A percentile compares a stretch with the other conserved stretches of the same genome.
Conservation (phyloP, 2,888 invertebrate species). For the Rhingia campestris region DNA sequence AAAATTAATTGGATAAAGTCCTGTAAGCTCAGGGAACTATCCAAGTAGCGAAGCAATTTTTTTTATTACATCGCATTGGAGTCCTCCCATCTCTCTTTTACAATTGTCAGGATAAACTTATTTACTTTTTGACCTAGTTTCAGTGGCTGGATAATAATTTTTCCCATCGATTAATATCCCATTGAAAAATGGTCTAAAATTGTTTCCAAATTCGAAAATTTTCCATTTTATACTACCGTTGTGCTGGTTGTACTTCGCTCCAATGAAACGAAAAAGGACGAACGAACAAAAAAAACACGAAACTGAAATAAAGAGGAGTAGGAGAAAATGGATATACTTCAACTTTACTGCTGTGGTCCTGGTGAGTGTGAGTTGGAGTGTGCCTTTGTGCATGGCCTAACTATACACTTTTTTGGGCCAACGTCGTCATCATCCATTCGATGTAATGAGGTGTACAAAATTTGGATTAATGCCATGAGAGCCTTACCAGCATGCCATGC, state of each 20-base stretch:
- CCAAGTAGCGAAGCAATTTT: neutral
- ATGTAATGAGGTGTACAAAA: slow-evolving; percentile 68
- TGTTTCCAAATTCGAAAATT: slow-evolving; percentile 18
- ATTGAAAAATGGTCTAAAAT: slow-evolving; percentile 16
- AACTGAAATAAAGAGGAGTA: slow-evolving; percentile 4
- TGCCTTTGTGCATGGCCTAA: slow-evolving; percentile 16
- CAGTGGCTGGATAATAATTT: slow-evolving; percentile 27
- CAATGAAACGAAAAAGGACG: too few species aligned
- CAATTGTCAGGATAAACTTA: slow-evolving; percentile 18
- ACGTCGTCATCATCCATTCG: slow-evolving; percentile 56
- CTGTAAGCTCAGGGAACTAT: neutral
- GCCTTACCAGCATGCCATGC: slow-evolving; percentile 52
- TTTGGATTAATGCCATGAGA: slow-evolving; percentile 69
- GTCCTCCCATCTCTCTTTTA: neutral
- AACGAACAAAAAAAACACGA: neutral
- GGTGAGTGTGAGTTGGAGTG: neutral
- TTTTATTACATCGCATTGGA: neutral
- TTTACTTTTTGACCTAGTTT: slow-evolving; percentile 34
- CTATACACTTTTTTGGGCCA: slow-evolving; percentile 48
- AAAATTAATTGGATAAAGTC: slow-evolving; percentile 9
- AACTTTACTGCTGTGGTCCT: neutral
- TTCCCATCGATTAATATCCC: slow-evolving; percentile 31
- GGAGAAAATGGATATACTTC: slow-evolving; percentile 19
- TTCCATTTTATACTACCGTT: slow-evolving; percentile 11
- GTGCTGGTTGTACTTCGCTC: neutral